Percentiles rank a stretch among this genome's conserved stretches.
phyloP scores from a whole-genome alignment of 2,888 invertebrate genomes.

The Sipunculus nudus region DNA sequence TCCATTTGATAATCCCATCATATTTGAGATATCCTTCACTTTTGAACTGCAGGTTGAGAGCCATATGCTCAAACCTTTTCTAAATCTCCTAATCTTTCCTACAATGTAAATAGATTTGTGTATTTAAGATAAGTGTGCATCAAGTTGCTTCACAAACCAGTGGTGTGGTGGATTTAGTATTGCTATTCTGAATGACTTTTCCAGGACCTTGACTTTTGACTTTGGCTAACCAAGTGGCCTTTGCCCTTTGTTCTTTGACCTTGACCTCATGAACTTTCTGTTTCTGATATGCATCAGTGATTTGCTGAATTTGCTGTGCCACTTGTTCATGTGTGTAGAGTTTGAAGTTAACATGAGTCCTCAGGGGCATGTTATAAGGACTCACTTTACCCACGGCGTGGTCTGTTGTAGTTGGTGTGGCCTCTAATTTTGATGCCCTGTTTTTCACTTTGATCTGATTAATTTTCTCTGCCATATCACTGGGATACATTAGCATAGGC shows the following conservation, averaged over 20 bases:
- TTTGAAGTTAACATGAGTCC: slow-evolving; percentile 57
- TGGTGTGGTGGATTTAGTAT: too few relatives aligned
- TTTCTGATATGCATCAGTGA: neutral
- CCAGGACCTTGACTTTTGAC: slow-evolving; percentile 53
- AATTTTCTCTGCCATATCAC: slow-evolving; percentile 50
- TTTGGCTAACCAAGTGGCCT: slow-evolving; percentile 51
- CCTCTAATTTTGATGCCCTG: too few relatives aligned
- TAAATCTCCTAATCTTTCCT: too few relatives aligned
- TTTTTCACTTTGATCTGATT: slow-evolving; percentile 16
- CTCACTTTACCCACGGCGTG: slow-evolving; percentile 52
- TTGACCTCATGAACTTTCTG: slow-evolving; percentile 34
- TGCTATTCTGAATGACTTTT: too few relatives aligned
- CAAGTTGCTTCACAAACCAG: too few relatives aligned
- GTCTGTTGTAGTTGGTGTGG: too few relatives aligned
- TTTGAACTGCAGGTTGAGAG: too few relatives aligned
- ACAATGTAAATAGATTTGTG: too few relatives aligned
- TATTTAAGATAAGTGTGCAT: too few relatives aligned
- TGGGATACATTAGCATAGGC: slow-evolving; percentile 62
- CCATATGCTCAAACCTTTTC: too few relatives aligned
- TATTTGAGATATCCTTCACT: too few relatives aligned
- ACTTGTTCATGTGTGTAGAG: slow-evolving; percentile 56
- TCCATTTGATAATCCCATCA: too few relatives aligned
- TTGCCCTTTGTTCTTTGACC: slow-evolving; percentile 46
- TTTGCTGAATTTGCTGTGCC: neutral
- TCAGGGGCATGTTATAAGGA: slow-evolving; percentile 56